Evolutionary conservation across 2,888 invertebrate genomes (phyloP).

Genomic region (Sphecodes monilicornis): DNA sequence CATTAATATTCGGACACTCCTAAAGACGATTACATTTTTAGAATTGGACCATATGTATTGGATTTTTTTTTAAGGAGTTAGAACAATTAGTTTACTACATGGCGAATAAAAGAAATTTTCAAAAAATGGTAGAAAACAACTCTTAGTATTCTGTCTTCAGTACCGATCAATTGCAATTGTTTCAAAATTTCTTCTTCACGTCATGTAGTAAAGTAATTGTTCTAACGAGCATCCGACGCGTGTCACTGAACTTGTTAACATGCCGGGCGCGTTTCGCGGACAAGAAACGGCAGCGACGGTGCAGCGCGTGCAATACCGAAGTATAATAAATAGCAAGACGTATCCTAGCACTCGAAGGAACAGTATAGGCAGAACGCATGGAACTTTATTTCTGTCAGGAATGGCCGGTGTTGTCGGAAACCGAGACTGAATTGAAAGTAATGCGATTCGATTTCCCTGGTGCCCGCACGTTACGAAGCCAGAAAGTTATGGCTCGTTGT

Average conservation of each 20-base stretch:
- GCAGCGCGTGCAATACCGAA: background rate
- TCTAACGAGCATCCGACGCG: background rate
- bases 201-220: too few relatives aligned
- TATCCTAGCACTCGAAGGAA: background rate
- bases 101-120: too few relatives aligned
- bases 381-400: conserved; percentile 18
- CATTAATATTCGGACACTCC: too few relatives aligned
- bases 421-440: conserved; percentile 20
- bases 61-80: too few relatives aligned
- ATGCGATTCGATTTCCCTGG: conserved; percentile 33
- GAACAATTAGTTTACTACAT: too few relatives aligned
- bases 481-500: conserved; percentile 21
- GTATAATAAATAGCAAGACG: background rate
- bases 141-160: too few relatives aligned
- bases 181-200: too few relatives aligned
- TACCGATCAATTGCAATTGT: too few relatives aligned
- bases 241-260: background rate
- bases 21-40: too few relatives aligned
- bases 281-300: background rate
- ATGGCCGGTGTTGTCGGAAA: background rate
- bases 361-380: background rate
- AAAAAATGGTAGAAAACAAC: too few relatives aligned
- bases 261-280: background rate
- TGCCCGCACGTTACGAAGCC: conserved; percentile 7
- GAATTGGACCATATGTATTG: too few relatives aligned